Evolutionary conservation across 2,113 vertebrate species (phyloP).

Genomic region (Takifugu bimaculatus): DNA sequence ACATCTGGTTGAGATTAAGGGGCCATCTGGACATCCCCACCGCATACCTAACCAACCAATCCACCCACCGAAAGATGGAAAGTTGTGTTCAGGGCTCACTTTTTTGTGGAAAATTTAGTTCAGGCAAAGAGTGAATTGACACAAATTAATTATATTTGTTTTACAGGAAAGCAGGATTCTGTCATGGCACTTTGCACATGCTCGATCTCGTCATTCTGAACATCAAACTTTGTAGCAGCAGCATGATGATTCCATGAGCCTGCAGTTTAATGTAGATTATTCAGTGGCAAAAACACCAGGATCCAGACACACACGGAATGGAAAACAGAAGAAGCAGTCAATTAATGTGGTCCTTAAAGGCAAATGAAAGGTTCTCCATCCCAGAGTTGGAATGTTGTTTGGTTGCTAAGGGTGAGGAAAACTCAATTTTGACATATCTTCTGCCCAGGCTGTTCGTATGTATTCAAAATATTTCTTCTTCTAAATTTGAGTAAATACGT

Average conservation of each 20-base stretch:
- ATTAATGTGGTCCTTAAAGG: no score
- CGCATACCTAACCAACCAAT: background rate
- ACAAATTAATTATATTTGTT: background rate
- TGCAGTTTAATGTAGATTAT: no score
- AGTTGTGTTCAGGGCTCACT: slow-evolving; percentile 29
- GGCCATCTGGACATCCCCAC: slow-evolving; percentile 58
- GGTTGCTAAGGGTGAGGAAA: background rate
- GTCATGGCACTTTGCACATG: no score
- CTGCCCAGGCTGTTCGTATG: no score
- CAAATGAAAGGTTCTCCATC: no score
- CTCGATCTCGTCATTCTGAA: no score
- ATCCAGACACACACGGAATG: no score
- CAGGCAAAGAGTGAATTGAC: no score
- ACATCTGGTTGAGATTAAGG: slow-evolving; percentile 66
- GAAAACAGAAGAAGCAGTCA: no score
- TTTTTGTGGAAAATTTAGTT: background rate
- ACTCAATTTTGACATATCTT: background rate
- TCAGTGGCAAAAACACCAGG: no score
- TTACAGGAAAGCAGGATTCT: background rate
- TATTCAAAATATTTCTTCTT: background rate
- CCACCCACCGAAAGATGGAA: slow-evolving; percentile 43
- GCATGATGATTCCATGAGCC: no score
- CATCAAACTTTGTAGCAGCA: no score
- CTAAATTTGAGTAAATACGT: background rate
- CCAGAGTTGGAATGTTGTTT: background rate